Evolutionary conservation across 1,140 invertebrate species (phyloP), one percentile per base, ranked within the genome.

Genomic region (Halotydeus destructor): DNA sequence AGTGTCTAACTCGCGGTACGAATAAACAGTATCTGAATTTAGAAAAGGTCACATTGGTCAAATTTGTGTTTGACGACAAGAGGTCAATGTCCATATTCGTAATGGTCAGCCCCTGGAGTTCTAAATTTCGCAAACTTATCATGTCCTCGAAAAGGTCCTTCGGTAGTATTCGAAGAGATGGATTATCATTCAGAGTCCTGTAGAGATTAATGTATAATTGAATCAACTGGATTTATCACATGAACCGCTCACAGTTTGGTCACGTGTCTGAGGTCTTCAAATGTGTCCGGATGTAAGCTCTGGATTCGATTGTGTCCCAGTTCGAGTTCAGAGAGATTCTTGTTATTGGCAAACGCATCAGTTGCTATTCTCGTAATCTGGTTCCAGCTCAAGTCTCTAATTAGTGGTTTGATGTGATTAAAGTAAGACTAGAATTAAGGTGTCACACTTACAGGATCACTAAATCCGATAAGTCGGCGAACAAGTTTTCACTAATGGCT

Each of bases 21-120:
- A 70, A 75, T 0, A 61, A 59, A 49, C 77, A 80, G 54, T 75
- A 76, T 42, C 70, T 64, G 53, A 78, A 80, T 36, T 67, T 69
- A 48, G 72, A 69, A 47, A 78, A 78, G 48, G 22, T 24, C 35
- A 22, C 35, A 37, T 37, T 21, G n/a, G 21, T 12, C n/a, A 37
- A 19, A 8, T 18, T 21, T 24, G 26, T 8, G 16, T n/a, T 8
- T 37, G n/a, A n/a, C 4, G 12, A 16, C 11, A 37, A 37, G 14
- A 24, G 35, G n/a, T 21, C 35, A 5, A 24, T 21, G 14, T 37
- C 21, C 22, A 37, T 37, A 22, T 37, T 37, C n/a, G n/a, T 21
- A 8, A 37, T 37, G 11, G 22, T 19, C 11, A 37, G 22, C 26
- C 35, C 35, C 9, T 21, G n/a, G 5, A 37, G 19, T 12, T 37